phyloP scores from a whole-genome alignment of 2,888 invertebrate species.

The Zygaena filipendulae region DNA sequence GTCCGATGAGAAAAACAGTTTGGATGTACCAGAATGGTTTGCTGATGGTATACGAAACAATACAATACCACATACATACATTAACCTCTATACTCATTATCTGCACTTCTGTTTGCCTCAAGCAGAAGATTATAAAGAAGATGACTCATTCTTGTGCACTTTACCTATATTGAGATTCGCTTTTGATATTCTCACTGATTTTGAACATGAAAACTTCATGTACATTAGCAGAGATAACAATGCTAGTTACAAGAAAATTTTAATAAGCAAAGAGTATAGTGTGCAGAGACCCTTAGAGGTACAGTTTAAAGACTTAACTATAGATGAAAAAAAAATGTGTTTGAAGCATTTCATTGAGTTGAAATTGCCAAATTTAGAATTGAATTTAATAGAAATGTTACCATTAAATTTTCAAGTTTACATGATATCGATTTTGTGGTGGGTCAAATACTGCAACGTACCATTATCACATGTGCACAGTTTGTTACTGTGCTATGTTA shows the following conservation, averaged over 20 bases:
- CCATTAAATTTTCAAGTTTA: slow-evolving; percentile 71
- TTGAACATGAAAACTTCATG: slow-evolving; percentile 32
- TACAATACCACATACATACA: slow-evolving; percentile 72
- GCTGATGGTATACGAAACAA: slow-evolving; percentile 70
- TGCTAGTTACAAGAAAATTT: slow-evolving; percentile 32
- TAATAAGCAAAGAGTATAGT: slow-evolving; percentile 29
- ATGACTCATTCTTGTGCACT: slow-evolving; percentile 69
- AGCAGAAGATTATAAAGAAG: slow-evolving; percentile 74
- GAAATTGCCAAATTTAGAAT: slow-evolving; percentile 39
- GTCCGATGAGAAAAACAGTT: slow-evolving; percentile 15
- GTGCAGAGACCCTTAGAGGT: slow-evolving; percentile 26
- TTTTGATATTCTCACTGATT: slow-evolving; percentile 57
- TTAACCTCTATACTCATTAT: slow-evolving; percentile 74
- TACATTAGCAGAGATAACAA: slow-evolving; percentile 46
- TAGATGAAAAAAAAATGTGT: slow-evolving; percentile 32
- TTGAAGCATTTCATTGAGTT: slow-evolving; percentile 58
- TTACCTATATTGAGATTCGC: slow-evolving; percentile 72
- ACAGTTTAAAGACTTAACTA: slow-evolving; percentile 29
- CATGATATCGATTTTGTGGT: slow-evolving; percentile 69
- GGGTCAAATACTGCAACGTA: slow-evolving; percentile 56
- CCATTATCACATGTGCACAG: slow-evolving; percentile 64
- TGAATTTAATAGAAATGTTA: slow-evolving; percentile 40
- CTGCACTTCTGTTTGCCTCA: slow-evolving; percentile 75
- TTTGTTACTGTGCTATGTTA: slow-evolving; percentile 66
- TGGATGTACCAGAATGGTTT: slow-evolving; percentile 66